phyloP scores from a whole-genome alignment of 1,140 invertebrate genomes.

The Vanessa tameamea region DNA sequence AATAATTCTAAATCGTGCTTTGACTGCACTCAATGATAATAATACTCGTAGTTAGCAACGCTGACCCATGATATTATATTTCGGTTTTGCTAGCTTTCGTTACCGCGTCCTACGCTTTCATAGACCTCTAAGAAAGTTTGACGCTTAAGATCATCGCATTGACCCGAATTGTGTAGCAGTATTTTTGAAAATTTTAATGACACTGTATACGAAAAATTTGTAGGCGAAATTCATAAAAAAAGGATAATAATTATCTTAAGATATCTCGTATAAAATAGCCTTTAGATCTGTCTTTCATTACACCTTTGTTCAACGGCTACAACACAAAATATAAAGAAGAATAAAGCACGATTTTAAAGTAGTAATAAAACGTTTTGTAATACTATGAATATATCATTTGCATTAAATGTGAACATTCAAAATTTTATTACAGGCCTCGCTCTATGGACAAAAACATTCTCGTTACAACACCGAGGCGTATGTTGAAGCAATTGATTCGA shows the following conservation, averaged over 20 bases:
- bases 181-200: not conserved
- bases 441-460: constrained; percentile 9
- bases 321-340: not conserved
- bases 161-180: not conserved
- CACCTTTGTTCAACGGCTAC: not conserved
- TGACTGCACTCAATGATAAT: constrained; percentile 30
- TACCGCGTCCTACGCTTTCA: not conserved
- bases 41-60: constrained; percentile 20
- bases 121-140: not conserved
- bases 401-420: constrained; percentile 16
- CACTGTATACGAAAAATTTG: not conserved
- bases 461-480: constrained; percentile 10
- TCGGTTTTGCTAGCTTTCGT: constrained; percentile 20
- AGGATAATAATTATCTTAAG: too few species aligned
- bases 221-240: too few species aligned
- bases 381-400: constrained; percentile 7
- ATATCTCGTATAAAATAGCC: too few species aligned
- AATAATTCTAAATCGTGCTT: constrained; percentile 35
- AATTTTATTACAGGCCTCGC: constrained; percentile 10
- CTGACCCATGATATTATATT: constrained; percentile 27
- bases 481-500: constrained; percentile 18
- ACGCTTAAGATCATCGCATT: not conserved
- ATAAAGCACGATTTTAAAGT: constrained; percentile 7
- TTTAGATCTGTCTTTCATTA: too few species aligned
- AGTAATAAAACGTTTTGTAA: constrained; percentile 8